Conservation (phyloP, 2,113 vertebrate species). For the Piprites chloris region DNA sequence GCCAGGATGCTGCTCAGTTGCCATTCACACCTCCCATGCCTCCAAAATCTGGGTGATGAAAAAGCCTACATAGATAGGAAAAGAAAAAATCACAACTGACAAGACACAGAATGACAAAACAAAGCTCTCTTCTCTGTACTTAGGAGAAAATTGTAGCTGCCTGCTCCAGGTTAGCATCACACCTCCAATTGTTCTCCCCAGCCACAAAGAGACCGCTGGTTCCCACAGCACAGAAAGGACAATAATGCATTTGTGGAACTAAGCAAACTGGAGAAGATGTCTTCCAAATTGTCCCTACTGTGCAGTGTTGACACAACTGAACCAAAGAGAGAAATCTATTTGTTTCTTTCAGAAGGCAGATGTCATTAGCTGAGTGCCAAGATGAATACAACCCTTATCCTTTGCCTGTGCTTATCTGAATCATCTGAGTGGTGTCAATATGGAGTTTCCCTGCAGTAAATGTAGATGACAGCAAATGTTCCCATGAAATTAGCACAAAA, state of each 20-base stretch:
- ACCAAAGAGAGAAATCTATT: neutral
- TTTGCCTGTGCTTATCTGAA: neutral
- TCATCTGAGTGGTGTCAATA: neutral
- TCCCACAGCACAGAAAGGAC: neutral
- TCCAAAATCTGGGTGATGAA: neutral
- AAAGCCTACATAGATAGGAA: neutral
- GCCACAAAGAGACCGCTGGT: neutral
- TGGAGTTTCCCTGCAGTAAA: neutral
- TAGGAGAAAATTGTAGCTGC: neutral
- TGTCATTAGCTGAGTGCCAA: neutral
- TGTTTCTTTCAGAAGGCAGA: neutral
- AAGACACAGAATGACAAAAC: neutral
- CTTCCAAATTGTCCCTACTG: neutral
- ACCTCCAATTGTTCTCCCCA: neutral
- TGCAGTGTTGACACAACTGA: neutral
- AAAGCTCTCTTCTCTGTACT: neutral
- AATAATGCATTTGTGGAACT: neutral
- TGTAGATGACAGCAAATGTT: neutral
- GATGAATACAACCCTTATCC: neutral
- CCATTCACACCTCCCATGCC: neutral
- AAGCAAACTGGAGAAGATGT: neutral
- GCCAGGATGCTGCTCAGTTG: neutral
- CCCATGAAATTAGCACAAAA: neutral
- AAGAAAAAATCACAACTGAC: neutral
- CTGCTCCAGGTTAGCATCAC: neutral